Evolutionary conservation across 1,140 invertebrate genomes (phyloP), one percentile per base, ranked within the genome.

Genomic region (Pseudoatta argentina): DNA sequence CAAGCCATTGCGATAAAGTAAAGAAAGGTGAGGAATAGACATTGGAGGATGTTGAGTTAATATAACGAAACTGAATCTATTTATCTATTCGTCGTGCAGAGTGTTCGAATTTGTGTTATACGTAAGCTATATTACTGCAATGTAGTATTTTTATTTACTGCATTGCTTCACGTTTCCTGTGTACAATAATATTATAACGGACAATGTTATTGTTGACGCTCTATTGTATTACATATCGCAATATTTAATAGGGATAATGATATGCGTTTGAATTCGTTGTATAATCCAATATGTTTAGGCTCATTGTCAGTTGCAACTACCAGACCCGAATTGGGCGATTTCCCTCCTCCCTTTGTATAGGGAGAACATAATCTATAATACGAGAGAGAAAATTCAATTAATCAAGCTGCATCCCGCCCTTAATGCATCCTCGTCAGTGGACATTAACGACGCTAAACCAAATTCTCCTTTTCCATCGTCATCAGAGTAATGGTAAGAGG

Each of bases 191-290:
- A 81, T 44, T 8, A 4, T n/a, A 39, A 27, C n/a, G 14, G n/a
- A 2, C n/a, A n/a, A 34, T 39, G 24, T 79, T 67, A 64, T 21
- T 27, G 44, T 39, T 24, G 18, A 14, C 2, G 10, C 51, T 39
- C 51, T 57, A 14, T 39, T 39, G 48, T 71, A 27, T 71, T 57
- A 24, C 21, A 21, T 39, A 71, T 69, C 51, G 30, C 55, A 44
- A 81, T 39, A 69, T 48, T 79, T 79, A 79, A 81, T 81, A 39
- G 30, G 10, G 64, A 71, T 81, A 81, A 71, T 71, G 51, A 81
- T 34, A 81, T 71, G 51, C 78, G 30, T 16, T 34, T 57, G 34
- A 34, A 71, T 69, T 81, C n/a, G 30, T 66, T 67, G 30, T 16
- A n/a, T 81, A 81, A 81, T 71, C 51, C 77, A 44, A 6, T 6